A percentile compares a stretch with the other conserved stretches of the same genome.
Conservation (phyloP, 2,888 invertebrate genomes). For the Lumbricus terrestris region DNA sequence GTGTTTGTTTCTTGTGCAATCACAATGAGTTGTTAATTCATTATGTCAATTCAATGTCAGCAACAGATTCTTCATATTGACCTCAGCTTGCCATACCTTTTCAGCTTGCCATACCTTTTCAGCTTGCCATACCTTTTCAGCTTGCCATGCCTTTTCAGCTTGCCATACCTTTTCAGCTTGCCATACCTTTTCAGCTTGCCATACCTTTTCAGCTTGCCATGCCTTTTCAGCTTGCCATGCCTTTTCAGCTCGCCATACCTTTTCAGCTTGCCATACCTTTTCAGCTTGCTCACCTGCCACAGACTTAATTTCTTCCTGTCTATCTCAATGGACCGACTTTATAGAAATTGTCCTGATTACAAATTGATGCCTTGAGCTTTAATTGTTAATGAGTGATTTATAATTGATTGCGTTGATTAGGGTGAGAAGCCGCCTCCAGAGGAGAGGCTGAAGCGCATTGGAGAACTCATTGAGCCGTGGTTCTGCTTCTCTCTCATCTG, state of each 20-base stretch:
- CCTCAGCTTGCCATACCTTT: too few species aligned
- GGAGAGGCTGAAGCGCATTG: constrained; percentile 50
- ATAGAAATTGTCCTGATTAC: neutral
- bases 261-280: neutral
- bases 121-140: too few species aligned
- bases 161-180: too few species aligned
- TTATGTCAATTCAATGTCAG: neutral
- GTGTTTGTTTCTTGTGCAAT: neutral
- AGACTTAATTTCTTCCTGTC: neutral
- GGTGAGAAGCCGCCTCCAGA: constrained; percentile 48
- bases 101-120: too few species aligned
- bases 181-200: neutral
- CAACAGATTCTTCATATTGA: neutral
- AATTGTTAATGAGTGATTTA: neutral
- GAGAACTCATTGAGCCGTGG: constrained; percentile 69
- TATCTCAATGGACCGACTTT: neutral
- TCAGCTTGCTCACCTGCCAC: neutral
- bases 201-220: neutral
- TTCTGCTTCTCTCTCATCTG: constrained; percentile 71
- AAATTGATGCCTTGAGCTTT: neutral
- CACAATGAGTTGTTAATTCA: neutral
- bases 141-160: too few species aligned
- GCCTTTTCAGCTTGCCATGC: too few species aligned
- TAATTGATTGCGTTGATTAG: constrained; percentile 23
- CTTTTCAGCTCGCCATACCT: too few species aligned